Evolutionary conservation across 1,140 invertebrate species (phyloP).

Genomic region (Mercenaria mercenaria): DNA sequence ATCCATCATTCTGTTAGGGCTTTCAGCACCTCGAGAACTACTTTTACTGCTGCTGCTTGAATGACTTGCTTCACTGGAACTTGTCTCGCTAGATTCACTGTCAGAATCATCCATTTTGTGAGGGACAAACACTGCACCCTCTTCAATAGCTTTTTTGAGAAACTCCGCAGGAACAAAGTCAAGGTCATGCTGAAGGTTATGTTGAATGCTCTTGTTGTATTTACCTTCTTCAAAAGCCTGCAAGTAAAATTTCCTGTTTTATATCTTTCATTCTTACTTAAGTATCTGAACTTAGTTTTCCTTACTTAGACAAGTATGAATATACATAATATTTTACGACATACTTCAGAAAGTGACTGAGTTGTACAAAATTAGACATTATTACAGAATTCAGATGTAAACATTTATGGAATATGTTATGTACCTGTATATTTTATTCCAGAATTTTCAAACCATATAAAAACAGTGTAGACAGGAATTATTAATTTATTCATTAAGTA

Average conservation of each 20-base stretch:
- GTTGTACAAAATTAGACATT: no score
- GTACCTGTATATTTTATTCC: no score
- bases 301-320: no score
- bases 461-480: no score
- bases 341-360: no score
- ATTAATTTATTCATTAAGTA: no score
- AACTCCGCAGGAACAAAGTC: conserved; percentile 15
- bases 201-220: conserved; percentile 21
- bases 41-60: neutral
- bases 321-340: no score
- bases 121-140: conserved; percentile 5
- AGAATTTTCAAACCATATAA: no score
- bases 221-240: conserved; percentile 26
- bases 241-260: neutral
- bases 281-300: no score
- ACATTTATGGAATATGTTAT: no score
- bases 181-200: conserved; percentile 11
- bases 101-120: neutral
- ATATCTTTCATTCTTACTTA: no score
- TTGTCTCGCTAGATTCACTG: neutral
- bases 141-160: neutral
- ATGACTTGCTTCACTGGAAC: neutral
- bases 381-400: no score
- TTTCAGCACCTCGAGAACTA: neutral
- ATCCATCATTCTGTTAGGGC: neutral